Conservation (phyloP, 2,888 invertebrate genomes). For the Ormyrus rosae region DNA sequence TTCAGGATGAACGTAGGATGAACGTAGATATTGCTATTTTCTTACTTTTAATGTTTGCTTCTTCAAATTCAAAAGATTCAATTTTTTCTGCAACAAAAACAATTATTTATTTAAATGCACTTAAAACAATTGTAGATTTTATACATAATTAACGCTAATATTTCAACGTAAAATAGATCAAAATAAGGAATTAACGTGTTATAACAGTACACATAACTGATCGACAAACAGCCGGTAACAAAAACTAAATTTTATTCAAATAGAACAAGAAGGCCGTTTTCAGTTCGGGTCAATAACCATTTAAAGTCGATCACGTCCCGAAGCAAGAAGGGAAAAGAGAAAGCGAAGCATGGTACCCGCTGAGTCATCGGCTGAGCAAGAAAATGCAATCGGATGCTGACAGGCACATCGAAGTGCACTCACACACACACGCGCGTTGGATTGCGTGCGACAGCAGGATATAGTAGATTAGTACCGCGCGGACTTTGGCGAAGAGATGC, state of each 20-base stretch:
- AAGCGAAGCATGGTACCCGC: neutral
- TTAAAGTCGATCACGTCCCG: too few species aligned
- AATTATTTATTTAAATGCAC: constrained; percentile 1
- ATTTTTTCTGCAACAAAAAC: constrained; percentile 63
- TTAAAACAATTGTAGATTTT: neutral
- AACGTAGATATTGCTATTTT: neutral
- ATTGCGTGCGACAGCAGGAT: too few species aligned
- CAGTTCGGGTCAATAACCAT: neutral
- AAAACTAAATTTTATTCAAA: neutral
- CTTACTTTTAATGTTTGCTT: neutral
- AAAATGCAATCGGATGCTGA: too few species aligned
- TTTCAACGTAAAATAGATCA: too few species aligned
- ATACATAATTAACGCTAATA: too few species aligned
- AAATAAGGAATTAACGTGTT: too few species aligned
- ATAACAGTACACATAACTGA: too few species aligned
- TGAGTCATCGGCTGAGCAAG: neutral
- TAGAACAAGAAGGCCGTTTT: neutral
- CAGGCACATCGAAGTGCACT: too few species aligned
- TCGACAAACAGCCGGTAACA: neutral
- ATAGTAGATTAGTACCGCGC: too few species aligned
- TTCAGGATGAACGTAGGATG: too few species aligned
- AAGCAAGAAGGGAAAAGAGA: constrained; percentile 16
- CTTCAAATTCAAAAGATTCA: constrained; percentile 63
- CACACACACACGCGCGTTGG: neutral
- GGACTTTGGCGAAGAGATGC: too few species aligned